Conservation (phyloP, 2,113 vertebrate genomes). For the Australoheros scitulus region DNA sequence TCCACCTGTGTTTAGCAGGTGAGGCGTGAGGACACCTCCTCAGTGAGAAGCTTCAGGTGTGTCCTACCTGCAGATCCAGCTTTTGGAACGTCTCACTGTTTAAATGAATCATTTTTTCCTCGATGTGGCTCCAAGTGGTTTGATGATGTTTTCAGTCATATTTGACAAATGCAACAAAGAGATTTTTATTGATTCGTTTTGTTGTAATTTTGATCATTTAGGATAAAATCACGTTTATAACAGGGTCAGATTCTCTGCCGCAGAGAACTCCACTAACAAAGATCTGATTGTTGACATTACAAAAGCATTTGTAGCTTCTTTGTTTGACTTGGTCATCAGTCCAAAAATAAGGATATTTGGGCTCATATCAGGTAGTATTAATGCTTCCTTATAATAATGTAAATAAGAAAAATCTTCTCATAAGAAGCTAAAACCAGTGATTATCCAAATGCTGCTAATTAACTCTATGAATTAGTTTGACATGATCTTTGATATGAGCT, state of each 20-base stretch:
- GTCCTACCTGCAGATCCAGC: no score
- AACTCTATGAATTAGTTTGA: no score
- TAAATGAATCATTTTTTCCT: no score
- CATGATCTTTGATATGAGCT: no score
- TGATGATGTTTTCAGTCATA: not conserved
- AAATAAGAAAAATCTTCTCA: not conserved
- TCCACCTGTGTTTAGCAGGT: no score
- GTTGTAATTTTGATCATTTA: rapidly evolving
- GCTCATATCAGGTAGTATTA: not conserved
- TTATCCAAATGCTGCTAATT: not conserved
- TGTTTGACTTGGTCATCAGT: no score
- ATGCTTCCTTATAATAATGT: no score
- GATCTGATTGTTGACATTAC: rapidly evolving
- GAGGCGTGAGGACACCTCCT: no score
- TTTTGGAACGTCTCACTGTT: no score
- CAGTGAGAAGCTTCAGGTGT: no score
- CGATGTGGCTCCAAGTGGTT: not conserved
- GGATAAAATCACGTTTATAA: not conserved
- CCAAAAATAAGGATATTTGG: no score
- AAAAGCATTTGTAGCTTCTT: rapidly evolving
- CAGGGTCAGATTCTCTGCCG: not conserved
- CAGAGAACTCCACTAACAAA: no score
- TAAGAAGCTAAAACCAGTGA: not conserved
- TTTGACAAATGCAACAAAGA: not conserved
- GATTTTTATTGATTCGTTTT: not conserved